A percentile compares a stretch with the other conserved stretches of the same genome.
Conservation (phyloP, 2,888 invertebrate genomes). For the Harmothoe impar region DNA sequence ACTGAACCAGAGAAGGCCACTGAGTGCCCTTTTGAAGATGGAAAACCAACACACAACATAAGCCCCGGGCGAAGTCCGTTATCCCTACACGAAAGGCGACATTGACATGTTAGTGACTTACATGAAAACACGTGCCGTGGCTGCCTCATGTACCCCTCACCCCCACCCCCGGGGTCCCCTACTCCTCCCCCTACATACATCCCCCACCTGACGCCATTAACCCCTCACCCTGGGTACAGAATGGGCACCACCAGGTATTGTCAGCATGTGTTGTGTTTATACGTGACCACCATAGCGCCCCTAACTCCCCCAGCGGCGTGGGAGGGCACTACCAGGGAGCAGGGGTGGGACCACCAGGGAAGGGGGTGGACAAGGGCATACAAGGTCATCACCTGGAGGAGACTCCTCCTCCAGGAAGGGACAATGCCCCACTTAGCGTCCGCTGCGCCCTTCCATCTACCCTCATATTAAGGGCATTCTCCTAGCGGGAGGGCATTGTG, state of each 20-base stretch:
- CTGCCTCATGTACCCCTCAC: background rate
- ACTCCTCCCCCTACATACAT: background rate
- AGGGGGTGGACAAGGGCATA: background rate
- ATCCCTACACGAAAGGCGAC: background rate
- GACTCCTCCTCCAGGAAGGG: background rate
- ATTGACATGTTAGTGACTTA: background rate
- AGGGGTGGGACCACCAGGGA: background rate
- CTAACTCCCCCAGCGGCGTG: background rate
- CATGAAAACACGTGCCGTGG: background rate
- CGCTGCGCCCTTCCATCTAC: constrained; percentile 2
- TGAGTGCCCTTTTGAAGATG: background rate
- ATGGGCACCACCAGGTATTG: background rate
- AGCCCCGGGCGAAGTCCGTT: background rate
- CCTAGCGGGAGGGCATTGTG: background rate
- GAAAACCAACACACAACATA: background rate
- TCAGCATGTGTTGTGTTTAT: background rate
- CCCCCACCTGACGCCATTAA: background rate
- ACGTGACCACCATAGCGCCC: background rate
- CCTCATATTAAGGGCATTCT: background rate
- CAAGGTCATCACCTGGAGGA: background rate
- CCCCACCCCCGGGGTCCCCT: background rate
- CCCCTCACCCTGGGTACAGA: background rate
- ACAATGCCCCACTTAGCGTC: constrained; percentile 12
- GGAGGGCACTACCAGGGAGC: background rate
- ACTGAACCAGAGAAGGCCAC: no score